Evolutionary conservation across 2,113 vertebrate genomes (phyloP), one percentile per base, ranked within the genome.

Genomic region (Oryzias woworae): DNA sequence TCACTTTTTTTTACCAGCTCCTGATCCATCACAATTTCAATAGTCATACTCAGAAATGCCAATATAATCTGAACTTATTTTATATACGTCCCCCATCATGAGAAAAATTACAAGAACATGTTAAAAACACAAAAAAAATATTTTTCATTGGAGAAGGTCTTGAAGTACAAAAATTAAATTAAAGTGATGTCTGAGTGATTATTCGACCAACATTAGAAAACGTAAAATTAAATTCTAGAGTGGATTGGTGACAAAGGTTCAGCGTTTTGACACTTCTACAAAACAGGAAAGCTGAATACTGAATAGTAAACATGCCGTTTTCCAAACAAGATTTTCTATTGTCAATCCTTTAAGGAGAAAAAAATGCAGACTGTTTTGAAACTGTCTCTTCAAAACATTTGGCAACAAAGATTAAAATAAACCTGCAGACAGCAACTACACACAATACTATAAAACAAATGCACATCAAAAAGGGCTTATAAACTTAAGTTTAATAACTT

Each of bases 381-480:
- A 15, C 15, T 5, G 22, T 6, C 14, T 13, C 13, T 24, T 51
- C 20, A 23, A 12, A 48, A 5, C 1, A 16, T 45, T 26, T 24
- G 41, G 7, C 20, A 42, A 20, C 0, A 57, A 26, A 0, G 20
- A 41, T 4, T 10, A n/a, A 49, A n/a, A 43, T 42, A 55, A 36
- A 46, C 22, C 36, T 24, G 18, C 14, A 67, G 18, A 43, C 23
- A 24, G 43, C 46, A 31, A 36, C 47, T 18, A 1, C 16, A 46
- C 48, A n/a, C 12, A 49, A n/a, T 0, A 56, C 24, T 43, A 0
- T 2, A 51, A 0, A 24, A 41, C 15, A 61, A 60, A 58, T 52
- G 64, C 46, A 58, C 20, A 20, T 20, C 36, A 68, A 78, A 85
- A 53, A 75, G 6, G 60, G 36, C 44, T 12, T 58, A 14, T n/a